Conservation (phyloP, 2,888 invertebrate species). For the Gymnocheta viridis region DNA sequence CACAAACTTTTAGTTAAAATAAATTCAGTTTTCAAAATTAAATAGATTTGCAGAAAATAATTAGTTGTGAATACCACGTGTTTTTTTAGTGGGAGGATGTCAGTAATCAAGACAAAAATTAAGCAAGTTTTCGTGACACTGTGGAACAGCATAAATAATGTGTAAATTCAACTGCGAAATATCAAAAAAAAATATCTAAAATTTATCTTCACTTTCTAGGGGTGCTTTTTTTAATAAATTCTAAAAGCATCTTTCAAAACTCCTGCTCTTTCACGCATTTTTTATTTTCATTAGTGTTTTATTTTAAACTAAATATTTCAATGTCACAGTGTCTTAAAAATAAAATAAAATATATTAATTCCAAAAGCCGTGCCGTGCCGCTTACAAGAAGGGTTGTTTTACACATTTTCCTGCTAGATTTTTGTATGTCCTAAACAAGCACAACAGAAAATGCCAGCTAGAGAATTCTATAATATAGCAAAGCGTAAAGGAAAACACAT, state of each 20-base stretch:
- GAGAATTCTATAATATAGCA: slow-evolving; percentile 23
- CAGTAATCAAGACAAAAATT: too few relatives aligned
- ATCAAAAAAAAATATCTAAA: too few relatives aligned
- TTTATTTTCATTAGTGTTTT: not conserved
- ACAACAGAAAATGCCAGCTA: not conserved
- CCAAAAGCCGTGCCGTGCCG: not conserved
- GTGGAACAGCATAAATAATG: too few relatives aligned
- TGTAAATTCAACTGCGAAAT: too few relatives aligned
- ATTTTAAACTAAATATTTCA: slow-evolving; percentile 41
- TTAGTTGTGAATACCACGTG: too few relatives aligned
- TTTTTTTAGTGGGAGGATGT: too few relatives aligned
- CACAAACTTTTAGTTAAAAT: too few relatives aligned
- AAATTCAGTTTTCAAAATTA: too few relatives aligned
- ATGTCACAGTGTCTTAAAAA: slow-evolving; percentile 54
- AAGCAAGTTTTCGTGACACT: too few relatives aligned
- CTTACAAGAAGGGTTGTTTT: slow-evolving; percentile 49
- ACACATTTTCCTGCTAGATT: not conserved
- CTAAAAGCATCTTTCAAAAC: not conserved
- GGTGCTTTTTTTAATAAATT: slow-evolving; percentile 9
- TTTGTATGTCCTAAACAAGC: not conserved
- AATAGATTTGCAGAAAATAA: too few relatives aligned
- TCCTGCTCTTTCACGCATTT: not conserved
- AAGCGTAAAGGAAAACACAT: slow-evolving; percentile 2
- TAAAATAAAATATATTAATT: slow-evolving; percentile 7
- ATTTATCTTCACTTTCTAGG: not conserved